Percentiles rank a stretch among this genome's conserved stretches.
phyloP scores from a whole-genome alignment of 2,113 vertebrate genomes.

The Vidua chalybeata region DNA sequence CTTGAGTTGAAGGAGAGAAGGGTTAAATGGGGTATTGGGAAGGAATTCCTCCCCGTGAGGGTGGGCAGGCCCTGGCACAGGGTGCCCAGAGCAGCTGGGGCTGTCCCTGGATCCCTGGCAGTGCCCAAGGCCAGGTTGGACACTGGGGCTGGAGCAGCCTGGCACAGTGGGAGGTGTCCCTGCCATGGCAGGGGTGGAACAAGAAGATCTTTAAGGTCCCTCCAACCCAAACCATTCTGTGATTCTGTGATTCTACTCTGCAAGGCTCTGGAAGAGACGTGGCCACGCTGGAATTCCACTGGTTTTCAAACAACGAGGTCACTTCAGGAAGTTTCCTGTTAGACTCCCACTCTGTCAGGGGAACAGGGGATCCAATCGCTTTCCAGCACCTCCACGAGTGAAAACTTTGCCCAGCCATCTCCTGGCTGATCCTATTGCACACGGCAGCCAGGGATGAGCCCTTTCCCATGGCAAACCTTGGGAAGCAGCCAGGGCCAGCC shows the following conservation, averaged over 20 bases:
- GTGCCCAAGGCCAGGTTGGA: not conserved
- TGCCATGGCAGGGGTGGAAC: not conserved
- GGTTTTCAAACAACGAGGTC: not conserved
- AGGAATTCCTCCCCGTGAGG: accelerated
- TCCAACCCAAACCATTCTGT: not conserved
- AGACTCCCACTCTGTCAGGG: not conserved
- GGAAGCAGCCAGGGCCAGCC: not conserved
- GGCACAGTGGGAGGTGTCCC: not conserved
- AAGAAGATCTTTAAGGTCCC: accelerated
- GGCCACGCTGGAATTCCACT: not conserved
- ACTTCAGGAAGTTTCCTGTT: not conserved
- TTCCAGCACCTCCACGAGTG: not conserved
- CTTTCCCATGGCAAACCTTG: not conserved
- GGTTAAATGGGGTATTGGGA: not conserved
- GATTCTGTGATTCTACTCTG: not conserved
- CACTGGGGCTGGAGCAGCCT: not conserved
- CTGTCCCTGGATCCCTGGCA: not conserved
- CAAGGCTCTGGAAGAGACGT: not conserved
- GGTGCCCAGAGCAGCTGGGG: not conserved
- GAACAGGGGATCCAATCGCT: not conserved
- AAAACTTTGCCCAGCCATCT: not conserved
- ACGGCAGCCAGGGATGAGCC: not conserved
- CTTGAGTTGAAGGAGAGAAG: not conserved
- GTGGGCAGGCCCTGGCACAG: not conserved
- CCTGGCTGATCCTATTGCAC: not conserved